These are phyloP conservation scores for Gadopsis marmoratus DNA, from an alignment of 2,797 vertebrate species.

Conservation along the genomic window DNA sequence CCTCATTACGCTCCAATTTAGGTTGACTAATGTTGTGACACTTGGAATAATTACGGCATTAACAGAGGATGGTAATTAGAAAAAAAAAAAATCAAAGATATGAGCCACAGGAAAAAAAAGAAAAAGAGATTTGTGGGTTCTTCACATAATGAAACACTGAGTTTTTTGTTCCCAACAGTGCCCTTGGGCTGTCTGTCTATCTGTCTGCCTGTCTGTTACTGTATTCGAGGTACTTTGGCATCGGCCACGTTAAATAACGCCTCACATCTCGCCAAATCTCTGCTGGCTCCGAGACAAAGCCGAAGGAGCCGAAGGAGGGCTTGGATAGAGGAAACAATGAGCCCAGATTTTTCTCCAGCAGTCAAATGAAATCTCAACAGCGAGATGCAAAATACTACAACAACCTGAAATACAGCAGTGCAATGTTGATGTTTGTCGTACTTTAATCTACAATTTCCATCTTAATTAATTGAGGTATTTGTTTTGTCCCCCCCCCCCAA, in stretches of 20 bases:
- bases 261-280: conserved; percentile 68
- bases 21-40: conserved; percentile 73
- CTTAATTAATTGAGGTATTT: neutral
- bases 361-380: conserved; percentile 19
- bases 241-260: conserved; percentile 73
- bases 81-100: conserved; percentile 59
- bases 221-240: conserved; percentile 71
- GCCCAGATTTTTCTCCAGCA: conserved; percentile 36
- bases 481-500: too few species aligned
- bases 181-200: conserved; percentile 72
- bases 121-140: conserved; percentile 53
- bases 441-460: conserved; percentile 18
- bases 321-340: conserved; percentile 52
- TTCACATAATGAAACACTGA: conserved; percentile 60
- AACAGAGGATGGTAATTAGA: conserved; percentile 75
- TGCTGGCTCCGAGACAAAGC: conserved; percentile 72
- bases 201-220: conserved; percentile 71
- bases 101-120: conserved; percentile 44
- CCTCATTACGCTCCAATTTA: conserved; percentile 70
- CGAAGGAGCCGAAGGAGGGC: conserved; percentile 24
- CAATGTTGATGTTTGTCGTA: conserved; percentile 1
- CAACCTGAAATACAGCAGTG: conserved; percentile 12
- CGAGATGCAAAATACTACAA: neutral
- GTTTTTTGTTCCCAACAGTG: conserved; percentile 59
- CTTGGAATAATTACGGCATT: conserved; percentile 74